Evolutionary conservation across 2,797 vertebrate genomes (phyloP).

Genomic region (Malurus leucopterus): DNA sequence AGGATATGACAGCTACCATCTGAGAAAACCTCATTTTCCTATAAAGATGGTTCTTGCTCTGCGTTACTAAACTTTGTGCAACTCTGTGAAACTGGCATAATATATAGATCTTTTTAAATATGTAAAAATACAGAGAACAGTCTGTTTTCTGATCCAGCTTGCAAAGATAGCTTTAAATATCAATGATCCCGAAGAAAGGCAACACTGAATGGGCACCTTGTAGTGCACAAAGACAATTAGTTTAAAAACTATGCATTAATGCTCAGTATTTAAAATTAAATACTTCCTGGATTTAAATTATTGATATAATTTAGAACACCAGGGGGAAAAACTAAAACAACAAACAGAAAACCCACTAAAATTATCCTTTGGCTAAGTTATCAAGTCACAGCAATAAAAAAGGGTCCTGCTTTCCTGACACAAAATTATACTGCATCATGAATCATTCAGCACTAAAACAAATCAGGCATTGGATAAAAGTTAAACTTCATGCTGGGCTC

Average conservation of each 20-base stretch:
- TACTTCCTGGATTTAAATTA: neutral
- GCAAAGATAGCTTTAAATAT: neutral
- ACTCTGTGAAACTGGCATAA: neutral
- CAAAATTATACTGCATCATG: constrained; percentile 31
- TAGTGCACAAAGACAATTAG: neutral
- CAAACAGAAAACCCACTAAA: neutral
- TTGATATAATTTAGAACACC: neutral
- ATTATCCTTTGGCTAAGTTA: constrained; percentile 11
- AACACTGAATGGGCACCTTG: neutral
- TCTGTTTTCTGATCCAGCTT: neutral
- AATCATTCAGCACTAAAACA: constrained; percentile 46
- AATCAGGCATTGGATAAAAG: constrained; percentile 47
- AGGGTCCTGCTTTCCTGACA: neutral
- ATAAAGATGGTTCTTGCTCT: neutral
- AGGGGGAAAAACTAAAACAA: neutral
- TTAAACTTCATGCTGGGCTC: constrained; percentile 25
- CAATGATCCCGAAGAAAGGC: neutral
- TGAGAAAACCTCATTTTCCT: neutral
- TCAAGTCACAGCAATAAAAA: constrained; percentile 19
- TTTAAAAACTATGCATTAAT: neutral
- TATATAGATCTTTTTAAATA: neutral
- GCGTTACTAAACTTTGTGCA: neutral
- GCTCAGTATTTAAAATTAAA: neutral
- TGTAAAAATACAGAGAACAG: neutral
- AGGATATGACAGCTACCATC: neutral